Evolutionary conservation across 2,797 vertebrate species (phyloP).

Genomic region (Falco naumanni): DNA sequence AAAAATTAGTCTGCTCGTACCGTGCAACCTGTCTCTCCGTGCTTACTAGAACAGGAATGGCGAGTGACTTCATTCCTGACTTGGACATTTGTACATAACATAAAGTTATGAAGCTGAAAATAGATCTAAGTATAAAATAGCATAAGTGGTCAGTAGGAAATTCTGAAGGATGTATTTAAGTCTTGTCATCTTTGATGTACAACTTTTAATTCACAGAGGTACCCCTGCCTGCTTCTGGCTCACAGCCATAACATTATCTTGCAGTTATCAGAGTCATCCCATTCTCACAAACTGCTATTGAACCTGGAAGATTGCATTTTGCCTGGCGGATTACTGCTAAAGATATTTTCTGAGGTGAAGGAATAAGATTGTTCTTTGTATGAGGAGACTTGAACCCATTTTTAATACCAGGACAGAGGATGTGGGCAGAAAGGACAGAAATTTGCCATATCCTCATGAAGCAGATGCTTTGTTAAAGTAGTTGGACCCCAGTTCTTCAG

Average conservation of each 20-base stretch:
- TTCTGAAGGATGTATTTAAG: background rate
- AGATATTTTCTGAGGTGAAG: background rate
- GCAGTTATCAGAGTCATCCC: background rate
- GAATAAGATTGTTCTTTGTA: background rate
- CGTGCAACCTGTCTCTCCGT: background rate
- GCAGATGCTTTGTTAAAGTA: background rate
- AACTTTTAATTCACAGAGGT: background rate
- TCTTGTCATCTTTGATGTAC: background rate
- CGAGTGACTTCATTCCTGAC: background rate
- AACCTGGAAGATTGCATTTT: background rate
- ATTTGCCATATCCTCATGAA: background rate
- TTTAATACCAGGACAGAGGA: background rate
- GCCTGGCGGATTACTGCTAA: background rate
- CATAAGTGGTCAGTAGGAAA: background rate
- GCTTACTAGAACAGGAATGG: background rate
- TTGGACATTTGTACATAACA: background rate
- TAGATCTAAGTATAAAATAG: background rate
- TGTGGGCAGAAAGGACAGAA: background rate
- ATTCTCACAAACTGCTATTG: background rate
- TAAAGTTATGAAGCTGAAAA: background rate
- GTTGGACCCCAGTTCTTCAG: background rate
- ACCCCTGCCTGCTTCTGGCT: background rate
- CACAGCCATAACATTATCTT: background rate
- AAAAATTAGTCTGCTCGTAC: background rate
- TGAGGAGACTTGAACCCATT: background rate